Percentiles rank a stretch among this genome's conserved stretches.
Evolutionary conservation across 2,113 vertebrate genomes (phyloP).

Genomic region (Sinocyclocheilus anshuiensis): DNA sequence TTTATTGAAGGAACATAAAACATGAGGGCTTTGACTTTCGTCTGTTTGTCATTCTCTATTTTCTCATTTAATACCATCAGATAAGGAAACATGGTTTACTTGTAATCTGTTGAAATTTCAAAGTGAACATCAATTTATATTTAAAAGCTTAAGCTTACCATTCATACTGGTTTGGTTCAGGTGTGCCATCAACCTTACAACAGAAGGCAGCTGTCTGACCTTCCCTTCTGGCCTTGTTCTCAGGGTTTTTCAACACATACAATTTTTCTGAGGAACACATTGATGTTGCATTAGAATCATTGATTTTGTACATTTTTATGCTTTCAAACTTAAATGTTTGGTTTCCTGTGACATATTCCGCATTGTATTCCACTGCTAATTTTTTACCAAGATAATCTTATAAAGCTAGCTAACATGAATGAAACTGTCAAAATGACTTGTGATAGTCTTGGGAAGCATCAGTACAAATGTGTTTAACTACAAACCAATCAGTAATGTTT

Average conservation of each 20-base stretch:
- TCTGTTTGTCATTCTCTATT: background rate
- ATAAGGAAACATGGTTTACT: background rate
- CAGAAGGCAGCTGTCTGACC: slow-evolving; percentile 88
- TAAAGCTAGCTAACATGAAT: background rate
- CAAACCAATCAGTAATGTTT: background rate
- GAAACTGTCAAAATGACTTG: background rate
- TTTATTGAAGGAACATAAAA: background rate
- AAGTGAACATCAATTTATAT: background rate
- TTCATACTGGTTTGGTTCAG: slow-evolving; percentile 83
- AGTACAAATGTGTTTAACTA: background rate
- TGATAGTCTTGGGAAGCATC: background rate
- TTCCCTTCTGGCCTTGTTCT: slow-evolving; percentile 81
- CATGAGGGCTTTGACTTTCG: background rate
- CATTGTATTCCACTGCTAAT: no score
- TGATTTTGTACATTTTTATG: background rate
- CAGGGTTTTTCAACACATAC: slow-evolving; percentile 81
- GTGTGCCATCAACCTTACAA: slow-evolving; percentile 84
- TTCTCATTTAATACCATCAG: background rate
- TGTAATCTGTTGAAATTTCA: background rate
- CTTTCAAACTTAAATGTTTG: background rate
- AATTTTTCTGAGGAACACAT: slow-evolving; percentile 81
- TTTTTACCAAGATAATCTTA: background rate
- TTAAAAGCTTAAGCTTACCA: slow-evolving; percentile 74
- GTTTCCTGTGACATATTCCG: background rate
- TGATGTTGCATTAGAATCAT: background rate